phyloP scores from a whole-genome alignment of 2,113 vertebrate genomes.

The Lepidothrix coronata region DNA sequence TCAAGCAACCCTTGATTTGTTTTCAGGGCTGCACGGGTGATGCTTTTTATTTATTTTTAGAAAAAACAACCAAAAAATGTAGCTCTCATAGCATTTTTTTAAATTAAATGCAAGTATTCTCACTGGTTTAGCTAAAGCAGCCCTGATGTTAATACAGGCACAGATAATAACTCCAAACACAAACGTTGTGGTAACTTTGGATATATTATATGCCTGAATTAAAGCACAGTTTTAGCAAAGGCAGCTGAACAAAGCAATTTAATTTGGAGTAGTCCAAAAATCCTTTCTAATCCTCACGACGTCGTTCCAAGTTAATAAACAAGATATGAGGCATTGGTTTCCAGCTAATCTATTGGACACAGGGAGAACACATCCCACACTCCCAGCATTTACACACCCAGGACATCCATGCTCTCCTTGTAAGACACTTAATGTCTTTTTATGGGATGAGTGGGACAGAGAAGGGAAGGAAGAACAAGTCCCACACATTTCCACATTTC shows the following conservation, averaged over 20 bases:
- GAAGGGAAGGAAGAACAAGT: rapidly evolving
- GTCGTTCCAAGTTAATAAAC: neutral
- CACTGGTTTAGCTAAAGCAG: neutral
- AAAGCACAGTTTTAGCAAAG: constrained; percentile 2
- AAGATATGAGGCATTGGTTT: rapidly evolving
- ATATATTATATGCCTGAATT: neutral
- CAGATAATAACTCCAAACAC: neutral
- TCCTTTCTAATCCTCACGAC: neutral
- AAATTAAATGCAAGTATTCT: neutral
- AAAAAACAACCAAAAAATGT: neutral
- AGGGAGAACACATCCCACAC: neutral
- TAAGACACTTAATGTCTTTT: neutral
- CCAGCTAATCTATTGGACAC: neutral
- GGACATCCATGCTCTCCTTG: rapidly evolving
- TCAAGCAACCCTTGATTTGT: neutral
- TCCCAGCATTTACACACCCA: rapidly evolving
- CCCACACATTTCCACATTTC: too few species aligned
- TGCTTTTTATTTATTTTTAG: constrained; percentile 16
- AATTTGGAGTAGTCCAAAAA: neutral
- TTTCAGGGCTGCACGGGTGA: neutral
- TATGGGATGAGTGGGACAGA: neutral
- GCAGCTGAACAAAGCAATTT: constrained; percentile 1
- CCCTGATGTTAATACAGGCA: neutral
- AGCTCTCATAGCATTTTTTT: neutral
- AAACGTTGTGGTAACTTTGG: neutral